Evolutionary conservation across 2,888 invertebrate genomes (phyloP).

Genomic region (Blastobasis lacticolella): DNA sequence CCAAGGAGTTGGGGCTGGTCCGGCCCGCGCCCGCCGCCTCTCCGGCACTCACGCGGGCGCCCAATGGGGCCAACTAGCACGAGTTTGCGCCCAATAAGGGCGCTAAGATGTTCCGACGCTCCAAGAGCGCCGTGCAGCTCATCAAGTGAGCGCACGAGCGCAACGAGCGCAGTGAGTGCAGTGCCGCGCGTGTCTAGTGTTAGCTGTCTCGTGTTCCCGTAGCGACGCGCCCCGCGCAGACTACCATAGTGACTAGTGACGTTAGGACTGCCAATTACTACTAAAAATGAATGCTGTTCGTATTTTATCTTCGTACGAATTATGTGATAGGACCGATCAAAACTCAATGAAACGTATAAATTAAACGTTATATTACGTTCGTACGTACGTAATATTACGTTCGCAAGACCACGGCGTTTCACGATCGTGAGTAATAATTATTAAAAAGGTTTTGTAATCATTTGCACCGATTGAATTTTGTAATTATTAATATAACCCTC

Average conservation of each 20-base stretch:
- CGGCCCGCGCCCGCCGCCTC: slow-evolving; percentile 33
- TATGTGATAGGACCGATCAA: slow-evolving; percentile 57
- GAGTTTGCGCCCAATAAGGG: slow-evolving; percentile 68
- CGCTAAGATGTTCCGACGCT: slow-evolving; percentile 74
- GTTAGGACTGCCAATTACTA: slow-evolving; percentile 64
- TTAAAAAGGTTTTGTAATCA: slow-evolving; percentile 51
- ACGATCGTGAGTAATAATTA: slow-evolving; percentile 37
- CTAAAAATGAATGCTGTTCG: slow-evolving; percentile 50
- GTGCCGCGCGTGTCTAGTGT: background rate
- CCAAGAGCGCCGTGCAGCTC: slow-evolving; percentile 72
- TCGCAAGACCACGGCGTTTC: slow-evolving; percentile 34
- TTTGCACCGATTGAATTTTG: slow-evolving; percentile 69
- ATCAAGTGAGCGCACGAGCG: slow-evolving; percentile 50
- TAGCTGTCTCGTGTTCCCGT: background rate
- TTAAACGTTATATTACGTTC: slow-evolving; percentile 30
- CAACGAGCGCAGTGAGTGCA: background rate
- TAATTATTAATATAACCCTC: slow-evolving; percentile 68
- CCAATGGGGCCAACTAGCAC: slow-evolving; percentile 69
- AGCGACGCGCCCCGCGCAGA: slow-evolving; percentile 9
- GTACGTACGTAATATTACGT: slow-evolving; percentile 34
- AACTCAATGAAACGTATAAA: slow-evolving; percentile 44
- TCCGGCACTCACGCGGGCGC: slow-evolving; percentile 39
- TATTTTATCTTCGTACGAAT: slow-evolving; percentile 58
- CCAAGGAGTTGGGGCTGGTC: slow-evolving; percentile 46
- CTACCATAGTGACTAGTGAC: slow-evolving; percentile 37